Percentiles rank a stretch among this genome's conserved stretches.
Conservation (phyloP, 1,140 invertebrate genomes). For the Cotesia vestalis region DNA sequence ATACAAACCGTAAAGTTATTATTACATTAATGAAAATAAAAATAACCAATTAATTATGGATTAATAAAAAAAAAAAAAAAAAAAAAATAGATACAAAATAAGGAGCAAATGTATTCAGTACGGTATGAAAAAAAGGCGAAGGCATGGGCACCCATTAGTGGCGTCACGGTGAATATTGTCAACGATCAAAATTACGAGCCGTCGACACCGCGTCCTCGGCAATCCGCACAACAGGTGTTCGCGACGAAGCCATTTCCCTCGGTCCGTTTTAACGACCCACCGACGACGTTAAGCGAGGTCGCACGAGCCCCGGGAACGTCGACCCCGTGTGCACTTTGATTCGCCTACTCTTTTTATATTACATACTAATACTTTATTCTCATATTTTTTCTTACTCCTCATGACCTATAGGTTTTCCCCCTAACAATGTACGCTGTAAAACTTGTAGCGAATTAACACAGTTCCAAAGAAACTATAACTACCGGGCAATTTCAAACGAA, state of each 20-base stretch:
- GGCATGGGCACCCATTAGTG: background rate
- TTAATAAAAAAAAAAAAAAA: too few species aligned
- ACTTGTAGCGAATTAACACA: too few species aligned
- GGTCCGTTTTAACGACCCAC: slow-evolving; percentile 39
- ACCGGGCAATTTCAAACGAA: too few species aligned
- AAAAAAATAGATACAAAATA: too few species aligned
- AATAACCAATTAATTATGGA: too few species aligned
- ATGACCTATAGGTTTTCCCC: too few species aligned
- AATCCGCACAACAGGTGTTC: slow-evolving; percentile 41
- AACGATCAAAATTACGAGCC: slow-evolving; percentile 4
- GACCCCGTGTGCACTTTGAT: slow-evolving; percentile 33
- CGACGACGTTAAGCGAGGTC: slow-evolving; percentile 35
- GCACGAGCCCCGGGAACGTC: slow-evolving; percentile 36
- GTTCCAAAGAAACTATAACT: too few species aligned
- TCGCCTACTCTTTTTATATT: slow-evolving; percentile 27
- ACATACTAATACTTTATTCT: too few species aligned
- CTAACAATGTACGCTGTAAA: too few species aligned
- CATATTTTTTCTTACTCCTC: too few species aligned
- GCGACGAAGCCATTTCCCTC: slow-evolving; percentile 38
- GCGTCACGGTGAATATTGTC: background rate
- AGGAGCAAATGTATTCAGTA: background rate
- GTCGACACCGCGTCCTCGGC: background rate
- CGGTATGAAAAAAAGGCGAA: background rate
- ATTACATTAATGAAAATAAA: too few species aligned
- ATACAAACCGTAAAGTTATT: too few species aligned